Evolutionary conservation across 2,888 invertebrate genomes (phyloP).

Genomic region (Macaria liturata): DNA sequence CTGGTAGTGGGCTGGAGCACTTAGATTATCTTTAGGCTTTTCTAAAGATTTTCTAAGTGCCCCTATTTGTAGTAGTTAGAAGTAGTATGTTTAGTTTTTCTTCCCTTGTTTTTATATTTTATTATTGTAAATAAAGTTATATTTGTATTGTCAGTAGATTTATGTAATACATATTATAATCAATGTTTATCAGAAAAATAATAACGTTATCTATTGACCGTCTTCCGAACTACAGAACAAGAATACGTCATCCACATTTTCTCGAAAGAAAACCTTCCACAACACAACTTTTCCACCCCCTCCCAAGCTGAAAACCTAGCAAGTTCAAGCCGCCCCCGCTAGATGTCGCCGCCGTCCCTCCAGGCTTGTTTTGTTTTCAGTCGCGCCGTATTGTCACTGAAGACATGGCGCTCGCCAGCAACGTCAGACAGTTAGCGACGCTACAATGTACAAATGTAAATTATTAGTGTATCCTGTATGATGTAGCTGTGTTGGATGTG

Average conservation of each 20-base stretch:
- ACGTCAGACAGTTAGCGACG: constrained; percentile 73
- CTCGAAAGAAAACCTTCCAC: neutral
- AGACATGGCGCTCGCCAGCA: constrained; percentile 77
- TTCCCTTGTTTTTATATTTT: no score
- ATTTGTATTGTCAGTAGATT: no score
- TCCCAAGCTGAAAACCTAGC: neutral
- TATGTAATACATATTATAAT: no score
- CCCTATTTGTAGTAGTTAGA: no score
- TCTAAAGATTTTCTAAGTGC: no score
- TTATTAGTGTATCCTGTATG: constrained; percentile 71
- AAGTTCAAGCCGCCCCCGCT: constrained; percentile 26
- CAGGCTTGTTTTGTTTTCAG: constrained; percentile 80
- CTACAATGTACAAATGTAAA: constrained; percentile 55
- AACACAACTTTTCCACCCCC: neutral
- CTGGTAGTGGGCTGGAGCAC: no score
- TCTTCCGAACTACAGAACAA: constrained; percentile 18
- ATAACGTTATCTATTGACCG: neutral
- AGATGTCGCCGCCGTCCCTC: constrained; percentile 51
- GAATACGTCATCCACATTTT: neutral
- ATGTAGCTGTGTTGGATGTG: constrained; percentile 73
- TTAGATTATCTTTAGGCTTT: no score
- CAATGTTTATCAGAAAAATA: no score
- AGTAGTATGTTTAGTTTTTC: no score
- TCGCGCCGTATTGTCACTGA: constrained; percentile 64
- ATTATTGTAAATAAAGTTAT: no score